phyloP scores from a whole-genome alignment of 2,113 vertebrate genomes.

The Nothoprocta pentlandii region DNA sequence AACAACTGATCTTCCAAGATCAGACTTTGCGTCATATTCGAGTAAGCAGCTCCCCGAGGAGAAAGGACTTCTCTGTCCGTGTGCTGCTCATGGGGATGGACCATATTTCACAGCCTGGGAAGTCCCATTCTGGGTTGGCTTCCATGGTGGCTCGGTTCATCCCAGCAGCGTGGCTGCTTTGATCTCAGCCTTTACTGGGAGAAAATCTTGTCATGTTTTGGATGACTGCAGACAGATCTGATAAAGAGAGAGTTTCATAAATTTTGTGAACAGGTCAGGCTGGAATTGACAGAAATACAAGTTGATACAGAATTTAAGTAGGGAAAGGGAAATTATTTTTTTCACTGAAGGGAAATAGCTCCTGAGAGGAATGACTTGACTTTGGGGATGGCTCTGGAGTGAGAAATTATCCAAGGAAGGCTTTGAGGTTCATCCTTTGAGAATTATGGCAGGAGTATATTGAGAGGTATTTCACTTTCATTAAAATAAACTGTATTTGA shows the following conservation, averaged over 20 bases:
- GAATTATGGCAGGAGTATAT: background rate
- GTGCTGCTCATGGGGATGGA: background rate
- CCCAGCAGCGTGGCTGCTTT: background rate
- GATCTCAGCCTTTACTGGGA: slow-evolving; percentile 29
- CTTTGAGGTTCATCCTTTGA: background rate
- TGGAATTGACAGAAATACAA: background rate
- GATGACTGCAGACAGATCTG: slow-evolving; percentile 17
- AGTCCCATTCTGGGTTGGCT: background rate
- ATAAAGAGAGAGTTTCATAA: background rate
- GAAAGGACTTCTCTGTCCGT: slow-evolving; percentile 40
- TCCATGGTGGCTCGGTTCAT: background rate
- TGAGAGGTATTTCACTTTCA: background rate
- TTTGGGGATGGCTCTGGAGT: background rate
- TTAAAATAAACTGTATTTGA: slow-evolving; percentile 15
- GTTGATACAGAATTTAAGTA: fast-evolving
- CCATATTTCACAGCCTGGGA: background rate
- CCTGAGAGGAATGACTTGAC: background rate
- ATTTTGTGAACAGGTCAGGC: background rate
- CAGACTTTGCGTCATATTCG: background rate
- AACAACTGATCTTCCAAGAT: slow-evolving; percentile 36
- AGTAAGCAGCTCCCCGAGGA: slow-evolving; percentile 36
- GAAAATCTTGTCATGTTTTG: slow-evolving; percentile 1
- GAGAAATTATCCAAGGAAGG: background rate
- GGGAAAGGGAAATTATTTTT: background rate
- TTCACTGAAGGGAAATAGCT: background rate